A percentile compares a stretch with the other conserved stretches of the same genome.
Evolutionary conservation across 2,113 vertebrate species (phyloP).

Genomic region (Lamprologus sp.): DNA sequence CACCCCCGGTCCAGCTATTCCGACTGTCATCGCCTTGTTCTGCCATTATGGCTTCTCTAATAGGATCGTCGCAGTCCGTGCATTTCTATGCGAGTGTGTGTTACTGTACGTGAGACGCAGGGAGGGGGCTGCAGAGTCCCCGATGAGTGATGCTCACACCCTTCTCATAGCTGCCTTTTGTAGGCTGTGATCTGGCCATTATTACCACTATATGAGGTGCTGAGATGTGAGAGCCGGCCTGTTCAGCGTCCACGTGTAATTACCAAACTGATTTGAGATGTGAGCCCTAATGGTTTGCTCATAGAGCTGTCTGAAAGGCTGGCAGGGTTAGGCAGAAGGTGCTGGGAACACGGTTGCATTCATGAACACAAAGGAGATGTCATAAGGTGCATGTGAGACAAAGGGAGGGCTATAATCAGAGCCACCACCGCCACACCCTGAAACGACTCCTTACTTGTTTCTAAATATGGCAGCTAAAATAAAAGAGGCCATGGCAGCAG

Average conservation of each 20-base stretch:
- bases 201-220: constrained; percentile 2
- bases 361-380: constrained; percentile 1
- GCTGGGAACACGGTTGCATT: not conserved
- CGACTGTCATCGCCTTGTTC: constrained; percentile 11
- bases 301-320: not conserved
- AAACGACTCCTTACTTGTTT: constrained; percentile 18
- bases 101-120: not conserved
- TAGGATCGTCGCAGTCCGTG: constrained; percentile 19
- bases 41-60: constrained; percentile 25
- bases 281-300: not conserved
- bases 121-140: not conserved
- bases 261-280: constrained; percentile 35
- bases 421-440: constrained; percentile 16
- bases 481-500: not conserved
- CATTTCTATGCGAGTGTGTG: not conserved
- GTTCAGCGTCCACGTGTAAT: constrained; percentile 16
- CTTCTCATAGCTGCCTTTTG: not conserved
- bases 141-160: constrained; percentile 32
- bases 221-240: not conserved
- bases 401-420: constrained; percentile 20
- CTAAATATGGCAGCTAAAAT: not conserved
- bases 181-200: constrained; percentile 11
- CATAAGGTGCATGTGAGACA: not conserved
- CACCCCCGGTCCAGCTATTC: not conserved
- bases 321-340: not conserved